Conservation (phyloP, 2,113 vertebrate species). For the Fukomys damarensis region DNA sequence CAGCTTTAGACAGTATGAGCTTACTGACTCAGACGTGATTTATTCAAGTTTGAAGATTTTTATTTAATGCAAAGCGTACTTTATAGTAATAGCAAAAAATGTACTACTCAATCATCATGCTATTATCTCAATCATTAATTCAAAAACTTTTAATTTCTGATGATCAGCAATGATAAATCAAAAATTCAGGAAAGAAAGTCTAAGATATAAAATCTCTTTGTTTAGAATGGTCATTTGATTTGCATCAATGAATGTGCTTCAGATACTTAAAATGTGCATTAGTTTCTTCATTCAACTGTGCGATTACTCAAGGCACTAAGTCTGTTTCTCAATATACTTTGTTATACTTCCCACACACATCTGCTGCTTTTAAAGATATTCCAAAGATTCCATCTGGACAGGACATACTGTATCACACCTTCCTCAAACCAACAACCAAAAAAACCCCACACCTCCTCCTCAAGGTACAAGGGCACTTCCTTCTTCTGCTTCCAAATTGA, state of each 20-base stretch:
- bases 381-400: conserved; percentile 89
- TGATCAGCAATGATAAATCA: background rate
- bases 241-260: conserved; percentile 66
- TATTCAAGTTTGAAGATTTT: background rate
- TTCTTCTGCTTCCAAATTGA: conserved; percentile 82
- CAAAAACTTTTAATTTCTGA: background rate
- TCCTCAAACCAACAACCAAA: conserved; percentile 84
- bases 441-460: conserved; percentile 84
- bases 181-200: conserved; percentile 1
- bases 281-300: conserved; percentile 81
- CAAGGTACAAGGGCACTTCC: conserved; percentile 79
- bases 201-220: conserved; percentile 6
- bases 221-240: conserved; percentile 42
- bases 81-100: conserved; percentile 4
- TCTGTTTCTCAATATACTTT: conserved; percentile 84
- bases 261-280: conserved; percentile 60
- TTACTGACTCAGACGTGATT: conserved; percentile 5
- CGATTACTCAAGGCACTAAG: conserved; percentile 83
- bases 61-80: background rate
- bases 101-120: background rate
- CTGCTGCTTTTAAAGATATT: conserved; percentile 88
- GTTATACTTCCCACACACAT: conserved; percentile 89
- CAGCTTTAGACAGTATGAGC: background rate
- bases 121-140: conserved; percentile 11
- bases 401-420: conserved; percentile 87